phyloP scores from a whole-genome alignment of 2,888 invertebrate species.

The Automeris io region DNA sequence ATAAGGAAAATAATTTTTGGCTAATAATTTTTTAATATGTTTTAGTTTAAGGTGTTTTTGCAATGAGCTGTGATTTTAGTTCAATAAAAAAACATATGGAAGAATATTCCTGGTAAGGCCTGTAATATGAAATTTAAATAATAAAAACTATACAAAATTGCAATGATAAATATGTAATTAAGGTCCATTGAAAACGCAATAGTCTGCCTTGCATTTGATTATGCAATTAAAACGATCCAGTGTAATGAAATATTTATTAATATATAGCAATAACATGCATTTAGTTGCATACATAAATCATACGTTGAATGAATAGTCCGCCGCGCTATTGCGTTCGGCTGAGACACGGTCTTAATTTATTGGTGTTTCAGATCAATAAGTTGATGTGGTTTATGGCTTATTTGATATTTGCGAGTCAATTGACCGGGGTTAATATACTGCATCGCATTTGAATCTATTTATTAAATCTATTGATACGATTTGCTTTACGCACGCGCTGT shows the following conservation, averaged over 20 bases:
- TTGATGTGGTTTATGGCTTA: slow-evolving; percentile 6
- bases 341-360: slow-evolving; percentile 20
- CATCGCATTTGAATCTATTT: too few species aligned
- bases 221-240: slow-evolving; percentile 1
- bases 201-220: neutral
- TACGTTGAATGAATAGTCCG: slow-evolving; percentile 42
- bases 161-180: too few species aligned
- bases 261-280: slow-evolving; percentile 19
- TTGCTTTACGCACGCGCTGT: too few species aligned
- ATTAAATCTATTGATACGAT: too few species aligned
- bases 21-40: too few species aligned
- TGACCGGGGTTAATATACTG: slow-evolving; percentile 2
- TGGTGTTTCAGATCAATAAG: slow-evolving; percentile 10
- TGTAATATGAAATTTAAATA: too few species aligned
- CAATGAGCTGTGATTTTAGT: too few species aligned
- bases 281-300: slow-evolving; percentile 34
- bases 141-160: neutral
- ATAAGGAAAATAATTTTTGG: too few species aligned
- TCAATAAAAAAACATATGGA: too few species aligned
- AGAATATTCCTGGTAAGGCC: too few species aligned
- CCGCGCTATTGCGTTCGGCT: slow-evolving; percentile 18
- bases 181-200: neutral
- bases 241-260: slow-evolving; percentile 6
- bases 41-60: too few species aligned
- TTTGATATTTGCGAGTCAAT: neutral